These are phyloP conservation scores for Leptinotarsa haldemani DNA, from an alignment of 2,888 invertebrate species.

Conservation along the genomic window DNA sequence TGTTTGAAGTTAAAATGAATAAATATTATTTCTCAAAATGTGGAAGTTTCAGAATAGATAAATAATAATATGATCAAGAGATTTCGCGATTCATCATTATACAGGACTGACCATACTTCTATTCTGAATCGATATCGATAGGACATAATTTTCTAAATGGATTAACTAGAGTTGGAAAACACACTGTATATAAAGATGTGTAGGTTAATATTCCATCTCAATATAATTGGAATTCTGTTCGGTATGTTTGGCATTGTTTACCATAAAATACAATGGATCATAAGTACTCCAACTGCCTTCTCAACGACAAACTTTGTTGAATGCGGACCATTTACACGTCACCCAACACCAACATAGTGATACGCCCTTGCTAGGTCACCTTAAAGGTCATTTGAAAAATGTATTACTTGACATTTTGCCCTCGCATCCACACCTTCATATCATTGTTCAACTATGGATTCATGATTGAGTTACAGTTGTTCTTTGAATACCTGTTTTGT, in stretches of 20 bases:
- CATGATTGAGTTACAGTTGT: background rate
- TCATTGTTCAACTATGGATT: slow-evolving; percentile 30
- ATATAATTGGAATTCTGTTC: slow-evolving; percentile 2
- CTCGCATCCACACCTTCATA: slow-evolving; percentile 37
- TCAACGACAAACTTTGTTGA: slow-evolving; percentile 7
- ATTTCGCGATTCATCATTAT: too few relatives aligned
- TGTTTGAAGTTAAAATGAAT: too few relatives aligned
- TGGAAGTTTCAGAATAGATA: too few relatives aligned
- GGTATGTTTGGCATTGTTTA: slow-evolving; percentile 9
- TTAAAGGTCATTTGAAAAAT: slow-evolving; percentile 40
- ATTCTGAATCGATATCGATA: too few relatives aligned
- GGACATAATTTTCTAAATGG: background rate
- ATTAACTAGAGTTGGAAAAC: too few relatives aligned
- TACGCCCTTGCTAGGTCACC: slow-evolving; percentile 48
- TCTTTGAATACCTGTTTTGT: slow-evolving; percentile 14
- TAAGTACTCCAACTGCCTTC: slow-evolving; percentile 12
- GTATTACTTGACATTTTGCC: slow-evolving; percentile 38
- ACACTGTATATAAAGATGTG: background rate
- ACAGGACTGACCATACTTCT: too few relatives aligned
- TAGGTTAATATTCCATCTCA: background rate
- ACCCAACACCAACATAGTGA: slow-evolving; percentile 8
- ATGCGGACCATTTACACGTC: slow-evolving; percentile 21
- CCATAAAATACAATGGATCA: slow-evolving; percentile 17
- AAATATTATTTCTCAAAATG: too few relatives aligned
- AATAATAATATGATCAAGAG: too few relatives aligned